Conservation (phyloP, 2,888 invertebrate species). For the Drosophila recens region DNA sequence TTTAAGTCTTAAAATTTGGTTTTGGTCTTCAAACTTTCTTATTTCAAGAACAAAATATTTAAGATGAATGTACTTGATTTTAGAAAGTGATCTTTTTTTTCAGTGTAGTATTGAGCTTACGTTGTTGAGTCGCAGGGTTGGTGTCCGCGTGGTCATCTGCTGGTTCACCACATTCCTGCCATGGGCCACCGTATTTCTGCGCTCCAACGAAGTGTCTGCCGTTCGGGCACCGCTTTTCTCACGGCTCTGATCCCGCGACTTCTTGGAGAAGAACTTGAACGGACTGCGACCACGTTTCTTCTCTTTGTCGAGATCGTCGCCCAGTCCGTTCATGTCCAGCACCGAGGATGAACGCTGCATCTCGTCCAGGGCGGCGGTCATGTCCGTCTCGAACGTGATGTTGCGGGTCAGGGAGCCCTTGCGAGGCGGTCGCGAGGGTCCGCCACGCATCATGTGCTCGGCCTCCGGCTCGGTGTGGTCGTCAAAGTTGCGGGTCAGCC, state of each 20-base stretch:
- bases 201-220: constrained; percentile 83
- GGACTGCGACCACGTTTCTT: constrained; percentile 95
- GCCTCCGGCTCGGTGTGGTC: constrained; percentile 92
- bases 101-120: constrained; percentile 34
- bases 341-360: constrained; percentile 92
- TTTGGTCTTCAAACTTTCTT: no score
- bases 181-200: constrained; percentile 85
- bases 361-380: constrained; percentile 74
- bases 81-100: no score
- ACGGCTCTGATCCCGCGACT: constrained; percentile 89
- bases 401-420: constrained; percentile 90
- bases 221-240: constrained; percentile 86
- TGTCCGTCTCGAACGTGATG: constrained; percentile 85
- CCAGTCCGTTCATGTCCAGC: constrained; percentile 89
- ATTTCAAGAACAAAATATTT: no score
- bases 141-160: constrained; percentile 85
- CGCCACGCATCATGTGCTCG: constrained; percentile 86
- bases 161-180: constrained; percentile 85
- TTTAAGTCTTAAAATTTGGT: no score
- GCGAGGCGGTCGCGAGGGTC: constrained; percentile 90
- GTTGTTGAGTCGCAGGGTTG: constrained; percentile 85
- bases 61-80: no score
- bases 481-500: constrained; percentile 94
- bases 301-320: constrained; percentile 88
- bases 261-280: constrained; percentile 96